Conservation (phyloP, 1,140 invertebrate genomes). For the Cyclargus thomasi region DNA sequence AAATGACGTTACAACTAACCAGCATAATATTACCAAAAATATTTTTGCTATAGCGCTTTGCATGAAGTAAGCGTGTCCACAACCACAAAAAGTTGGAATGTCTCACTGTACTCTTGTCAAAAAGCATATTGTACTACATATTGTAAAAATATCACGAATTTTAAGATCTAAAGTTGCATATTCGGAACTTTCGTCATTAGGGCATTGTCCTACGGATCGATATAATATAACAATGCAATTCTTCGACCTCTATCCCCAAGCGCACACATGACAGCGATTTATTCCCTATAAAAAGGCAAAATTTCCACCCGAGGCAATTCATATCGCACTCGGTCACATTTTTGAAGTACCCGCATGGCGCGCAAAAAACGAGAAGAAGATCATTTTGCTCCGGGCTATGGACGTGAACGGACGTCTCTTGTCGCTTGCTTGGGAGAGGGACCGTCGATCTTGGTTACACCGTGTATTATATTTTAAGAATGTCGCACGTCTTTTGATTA, state of each 20-base stretch:
- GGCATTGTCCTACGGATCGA: background rate
- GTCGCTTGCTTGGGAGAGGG: conserved; percentile 35
- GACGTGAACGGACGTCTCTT: conserved; percentile 40
- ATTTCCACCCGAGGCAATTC: conserved; percentile 40
- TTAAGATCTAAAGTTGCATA: background rate
- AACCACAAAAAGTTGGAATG: background rate
- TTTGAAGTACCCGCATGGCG: conserved; percentile 37
- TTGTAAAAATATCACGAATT: background rate
- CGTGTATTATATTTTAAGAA: conserved; percentile 3
- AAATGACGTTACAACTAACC: too few relatives aligned
- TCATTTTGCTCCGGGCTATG: conserved; percentile 36
- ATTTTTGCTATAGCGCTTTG: too few relatives aligned
- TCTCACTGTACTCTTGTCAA: background rate
- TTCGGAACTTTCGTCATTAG: background rate
- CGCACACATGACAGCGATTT: conserved; percentile 29
- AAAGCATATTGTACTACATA: background rate
- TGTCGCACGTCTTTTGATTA: background rate
- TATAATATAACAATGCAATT: conserved; percentile 9
- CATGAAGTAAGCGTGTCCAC: background rate
- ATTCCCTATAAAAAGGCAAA: conserved; percentile 33
- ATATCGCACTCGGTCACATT: conserved; percentile 50
- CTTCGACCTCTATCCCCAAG: conserved; percentile 11
- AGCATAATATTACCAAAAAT: too few relatives aligned
- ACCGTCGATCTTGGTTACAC: conserved; percentile 26
- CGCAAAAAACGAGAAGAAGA: conserved; percentile 33